Conservation (phyloP, 2,797 vertebrate genomes). For the Crypturellus tataupa region DNA sequence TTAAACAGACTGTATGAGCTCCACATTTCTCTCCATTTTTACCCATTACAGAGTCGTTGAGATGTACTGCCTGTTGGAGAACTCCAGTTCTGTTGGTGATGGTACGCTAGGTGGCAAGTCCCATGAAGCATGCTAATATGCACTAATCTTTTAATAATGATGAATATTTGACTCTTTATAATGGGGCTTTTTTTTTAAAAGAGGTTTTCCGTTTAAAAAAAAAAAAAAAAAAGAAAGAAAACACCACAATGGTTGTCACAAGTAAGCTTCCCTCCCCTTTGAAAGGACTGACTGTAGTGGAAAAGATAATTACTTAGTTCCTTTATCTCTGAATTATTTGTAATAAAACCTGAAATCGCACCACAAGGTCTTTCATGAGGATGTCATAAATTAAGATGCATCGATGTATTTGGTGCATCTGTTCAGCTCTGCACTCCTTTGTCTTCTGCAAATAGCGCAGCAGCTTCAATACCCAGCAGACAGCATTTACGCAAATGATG, state of each 20-base stretch:
- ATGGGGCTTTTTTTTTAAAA: slow-evolving; percentile 48
- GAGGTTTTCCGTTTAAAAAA: slow-evolving; percentile 62
- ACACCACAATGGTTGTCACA: slow-evolving; percentile 71
- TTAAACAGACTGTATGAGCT: not conserved
- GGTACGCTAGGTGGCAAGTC: slow-evolving; percentile 72
- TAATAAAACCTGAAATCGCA: slow-evolving; percentile 84
- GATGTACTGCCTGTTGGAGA: slow-evolving; percentile 51
- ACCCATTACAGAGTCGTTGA: not conserved
- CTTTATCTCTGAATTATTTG: slow-evolving; percentile 85
- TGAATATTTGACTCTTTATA: slow-evolving; percentile 73
- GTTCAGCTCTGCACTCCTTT: slow-evolving; percentile 82
- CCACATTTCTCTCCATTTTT: not conserved
- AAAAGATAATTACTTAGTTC: slow-evolving; percentile 83
- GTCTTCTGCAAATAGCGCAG: slow-evolving; percentile 85
- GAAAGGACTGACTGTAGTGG: slow-evolving; percentile 78
- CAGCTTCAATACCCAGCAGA: slow-evolving; percentile 86
- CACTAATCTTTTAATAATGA: slow-evolving; percentile 66
- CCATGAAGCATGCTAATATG: slow-evolving; percentile 72
- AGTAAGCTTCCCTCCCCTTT: slow-evolving; percentile 75
- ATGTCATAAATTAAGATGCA: slow-evolving; percentile 87
- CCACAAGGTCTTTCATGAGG: slow-evolving; percentile 83
- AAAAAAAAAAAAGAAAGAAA: slow-evolving; percentile 55
- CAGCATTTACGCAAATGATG: slow-evolving; percentile 86
- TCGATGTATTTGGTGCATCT: slow-evolving; percentile 83
- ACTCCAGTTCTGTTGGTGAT: slow-evolving; percentile 37